Base-by-base conservation (phyloP, 2,888 invertebrate genomes). In the Pachydiplax longipennis region DNA sequence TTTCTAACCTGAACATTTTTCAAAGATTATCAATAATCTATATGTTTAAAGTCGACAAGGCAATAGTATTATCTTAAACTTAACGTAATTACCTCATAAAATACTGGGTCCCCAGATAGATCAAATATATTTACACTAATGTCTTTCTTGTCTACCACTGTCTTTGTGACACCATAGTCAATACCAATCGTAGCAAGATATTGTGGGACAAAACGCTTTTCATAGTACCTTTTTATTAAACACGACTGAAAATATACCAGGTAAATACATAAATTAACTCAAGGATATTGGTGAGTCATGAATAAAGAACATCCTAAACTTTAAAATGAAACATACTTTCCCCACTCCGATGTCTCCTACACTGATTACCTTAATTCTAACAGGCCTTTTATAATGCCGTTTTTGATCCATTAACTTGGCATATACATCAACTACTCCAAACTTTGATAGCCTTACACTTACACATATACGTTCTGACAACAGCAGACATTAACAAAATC, bases 131-230 rank as follows among this genome's bases (percentile, higher is more conserved):
- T 92, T 10, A 92, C 92, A 18, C 92, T 91, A 37, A 92, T 91
- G 61, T 92, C 92, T 73, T 91, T 91, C 13, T 91, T 92, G 82
- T 92, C 92, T 58, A 92, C 92, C 35, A 92, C 91, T 13, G 92
- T 92, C 15, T 91, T 91, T 31, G 94, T 94, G 0, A 94, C 94
- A 48, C 94, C 94, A 93, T 94, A 94, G 91, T 94, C 94, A 90
- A 94, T 94, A 5, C 94, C 94, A 91, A 94, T 94, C 0, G 94
- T 94, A 12, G 94, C 93, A 90, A 94, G 91, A 91, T 94, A 94
- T 92, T 94, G 94, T 90, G 93, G 93, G 4, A 94, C 94, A 92
- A 94, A 94, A 91, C 94, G 92, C 91, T 94, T 94, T 92, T 94
- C 94, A 92, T 94, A 94, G 91, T 94, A 94, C 87, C 94, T 91